Evolutionary conservation across 1,140 invertebrate species (phyloP).

Genomic region (Drosophila pseudoananassae): DNA sequence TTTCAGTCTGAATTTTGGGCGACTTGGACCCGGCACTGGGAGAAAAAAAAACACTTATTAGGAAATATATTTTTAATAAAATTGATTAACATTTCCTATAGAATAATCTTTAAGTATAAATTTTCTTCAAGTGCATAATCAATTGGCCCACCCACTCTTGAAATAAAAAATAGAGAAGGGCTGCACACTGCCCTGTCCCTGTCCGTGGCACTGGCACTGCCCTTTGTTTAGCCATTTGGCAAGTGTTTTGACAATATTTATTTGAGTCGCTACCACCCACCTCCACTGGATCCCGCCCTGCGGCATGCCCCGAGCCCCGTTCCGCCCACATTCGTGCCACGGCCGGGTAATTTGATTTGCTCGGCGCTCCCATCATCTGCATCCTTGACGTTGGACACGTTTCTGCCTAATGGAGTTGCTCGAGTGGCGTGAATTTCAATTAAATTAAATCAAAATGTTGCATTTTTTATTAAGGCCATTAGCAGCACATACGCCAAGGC

Average conservation of each 20-base stretch:
- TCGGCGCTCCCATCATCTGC: constrained; percentile 53
- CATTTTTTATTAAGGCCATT: constrained; percentile 82
- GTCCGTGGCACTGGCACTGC: constrained; percentile 6
- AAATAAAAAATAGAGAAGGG: constrained; percentile 8
- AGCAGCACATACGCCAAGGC: constrained; percentile 34
- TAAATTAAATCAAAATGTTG: constrained; percentile 83
- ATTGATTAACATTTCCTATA: too few relatives aligned
- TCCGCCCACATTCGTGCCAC: constrained; percentile 13
- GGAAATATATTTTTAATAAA: not conserved
- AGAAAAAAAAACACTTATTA: not conserved
- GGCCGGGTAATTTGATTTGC: constrained; percentile 72
- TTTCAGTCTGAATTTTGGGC: constrained; percentile 38
- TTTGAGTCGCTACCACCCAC: constrained; percentile 50
- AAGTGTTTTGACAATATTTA: constrained; percentile 83
- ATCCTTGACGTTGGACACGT: constrained; percentile 72
- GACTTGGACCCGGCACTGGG: not conserved
- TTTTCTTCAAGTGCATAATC: constrained; percentile 35
- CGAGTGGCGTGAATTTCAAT: constrained; percentile 82
- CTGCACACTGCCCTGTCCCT: constrained; percentile 8
- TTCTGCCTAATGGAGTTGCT: constrained; percentile 82
- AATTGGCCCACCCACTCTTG: constrained; percentile 54
- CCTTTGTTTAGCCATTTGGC: constrained; percentile 79
- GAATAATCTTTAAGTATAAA: too few relatives aligned
- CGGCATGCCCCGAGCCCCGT: not conserved
- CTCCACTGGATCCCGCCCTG: too few relatives aligned